Evolutionary conservation across 2,113 vertebrate species (phyloP), one percentile per base, ranked within the genome.

Genomic region (Siphamia tubifer): DNA sequence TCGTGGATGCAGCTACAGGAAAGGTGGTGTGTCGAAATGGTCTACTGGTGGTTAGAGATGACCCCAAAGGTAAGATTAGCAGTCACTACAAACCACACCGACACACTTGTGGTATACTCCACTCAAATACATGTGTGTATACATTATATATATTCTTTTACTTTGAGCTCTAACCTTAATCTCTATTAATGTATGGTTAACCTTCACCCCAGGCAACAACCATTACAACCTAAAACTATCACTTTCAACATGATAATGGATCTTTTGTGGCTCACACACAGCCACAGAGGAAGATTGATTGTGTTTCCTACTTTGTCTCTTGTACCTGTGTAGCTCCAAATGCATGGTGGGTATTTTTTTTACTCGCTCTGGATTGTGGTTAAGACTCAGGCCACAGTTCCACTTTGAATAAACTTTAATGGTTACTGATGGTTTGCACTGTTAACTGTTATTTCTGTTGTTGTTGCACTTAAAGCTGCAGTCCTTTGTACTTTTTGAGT

Each of bases 1-100:
- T 99, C 91, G 93, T 99, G 75, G 97, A 99, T 4, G 94, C 94
- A 28, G 75, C 89, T 66, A 95, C 93, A 0, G 97, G 96, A 83
- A 98, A 96, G 87, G 93, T 97, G 17, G 94, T 99, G 69, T 98
- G 97, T 91, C 94, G 96, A 67, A 99, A 99, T 0, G 97, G 98
- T 39, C 94, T 99, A 39, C 90, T 99, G 77, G 96, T 98, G 73
- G 96, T 99, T 85, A 92, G 94, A 23, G 98, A 99, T 70, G 98
- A 99, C 86, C 98, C 98, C 1, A 96, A 97, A 95, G 98, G 98
- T 99, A 65, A 81, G 86, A 11, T 28, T 10, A 11, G 5, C 42
- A 21, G 16, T 12, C n/a, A 7, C 6, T 2, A 8, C 12, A 45
- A 1, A 0, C 38, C 25, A 25, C 36, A 32, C 32, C 19, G 11